phyloP scores from a whole-genome alignment of 2,888 invertebrate species.

The Cantharis rustica region DNA sequence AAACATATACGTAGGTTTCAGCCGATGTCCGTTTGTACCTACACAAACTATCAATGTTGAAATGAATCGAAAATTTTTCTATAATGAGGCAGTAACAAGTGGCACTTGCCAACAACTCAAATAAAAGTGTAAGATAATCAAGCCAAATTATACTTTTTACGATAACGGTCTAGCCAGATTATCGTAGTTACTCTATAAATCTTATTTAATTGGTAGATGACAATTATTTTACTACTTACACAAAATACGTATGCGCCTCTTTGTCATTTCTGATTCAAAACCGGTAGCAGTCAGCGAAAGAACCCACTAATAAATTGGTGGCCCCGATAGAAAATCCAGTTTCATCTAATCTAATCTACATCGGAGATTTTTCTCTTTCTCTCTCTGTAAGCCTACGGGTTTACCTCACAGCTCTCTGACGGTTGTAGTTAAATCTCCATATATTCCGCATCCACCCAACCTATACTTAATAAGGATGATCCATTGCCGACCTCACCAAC shows the following conservation, averaged over 20 bases:
- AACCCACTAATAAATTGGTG: too few relatives aligned
- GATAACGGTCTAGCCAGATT: conserved; percentile 5
- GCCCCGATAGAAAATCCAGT: too few relatives aligned
- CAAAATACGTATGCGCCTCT: too few relatives aligned
- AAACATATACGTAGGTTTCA: background rate
- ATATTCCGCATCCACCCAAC: too few relatives aligned
- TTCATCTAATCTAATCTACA: too few relatives aligned
- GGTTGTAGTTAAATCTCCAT: background rate
- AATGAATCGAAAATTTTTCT: conserved; percentile 2
- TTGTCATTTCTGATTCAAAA: too few relatives aligned
- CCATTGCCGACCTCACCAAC: background rate
- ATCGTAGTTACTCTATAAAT: background rate
- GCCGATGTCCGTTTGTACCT: background rate
- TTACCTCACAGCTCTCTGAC: background rate
- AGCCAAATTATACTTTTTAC: conserved; percentile 5
- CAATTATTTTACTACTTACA: too few relatives aligned
- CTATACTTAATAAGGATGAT: background rate
- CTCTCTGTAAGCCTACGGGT: background rate
- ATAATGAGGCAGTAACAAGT: conserved; percentile 9
- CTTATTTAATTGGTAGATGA: background rate
- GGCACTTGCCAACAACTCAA: conserved; percentile 6
- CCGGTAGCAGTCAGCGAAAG: too few relatives aligned
- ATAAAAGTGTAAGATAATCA: conserved; percentile 9
- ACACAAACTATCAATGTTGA: background rate
- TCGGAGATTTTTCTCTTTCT: too few relatives aligned